Percentiles rank a stretch among this genome's conserved stretches.
These are phyloP conservation scores for Aviceda subcristata DNA, from an alignment of 2,113 vertebrate species.

Conservation along the genomic window DNA sequence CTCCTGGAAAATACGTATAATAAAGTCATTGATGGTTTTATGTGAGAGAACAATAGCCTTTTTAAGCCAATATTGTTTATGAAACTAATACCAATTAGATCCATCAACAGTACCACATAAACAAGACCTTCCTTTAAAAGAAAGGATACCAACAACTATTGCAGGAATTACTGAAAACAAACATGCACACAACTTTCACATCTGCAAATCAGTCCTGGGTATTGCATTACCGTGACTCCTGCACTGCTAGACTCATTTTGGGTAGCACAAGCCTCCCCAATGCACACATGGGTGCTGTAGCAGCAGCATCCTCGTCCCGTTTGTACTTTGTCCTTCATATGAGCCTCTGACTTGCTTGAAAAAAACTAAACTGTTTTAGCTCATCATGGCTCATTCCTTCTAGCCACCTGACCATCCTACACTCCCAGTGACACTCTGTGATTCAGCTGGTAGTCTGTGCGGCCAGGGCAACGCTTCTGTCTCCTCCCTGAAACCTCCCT, in stretches of 20 bases:
- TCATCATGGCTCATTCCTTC: background rate
- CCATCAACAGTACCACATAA: background rate
- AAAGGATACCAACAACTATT: background rate
- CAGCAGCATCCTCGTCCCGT: background rate
- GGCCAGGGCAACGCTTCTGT: background rate
- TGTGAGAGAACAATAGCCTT: background rate
- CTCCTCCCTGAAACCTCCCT: conserved; percentile 30
- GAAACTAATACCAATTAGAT: background rate
- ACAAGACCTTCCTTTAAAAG: background rate
- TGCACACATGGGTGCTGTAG: rapidly evolving
- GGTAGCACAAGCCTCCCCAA: background rate
- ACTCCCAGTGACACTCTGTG: background rate
- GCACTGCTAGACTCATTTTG: background rate
- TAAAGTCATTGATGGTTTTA: background rate
- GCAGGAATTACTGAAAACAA: background rate
- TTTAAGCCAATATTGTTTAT: background rate
- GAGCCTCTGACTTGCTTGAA: background rate
- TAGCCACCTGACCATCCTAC: background rate
- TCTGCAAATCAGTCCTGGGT: background rate
- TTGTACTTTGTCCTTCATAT: background rate
- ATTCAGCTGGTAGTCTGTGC: background rate
- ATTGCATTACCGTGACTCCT: background rate
- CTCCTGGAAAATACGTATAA: background rate
- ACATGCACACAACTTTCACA: background rate
- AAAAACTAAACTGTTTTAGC: background rate